Evolutionary conservation across 2,797 vertebrate genomes (phyloP).

Genomic region (Strix occidentalis): DNA sequence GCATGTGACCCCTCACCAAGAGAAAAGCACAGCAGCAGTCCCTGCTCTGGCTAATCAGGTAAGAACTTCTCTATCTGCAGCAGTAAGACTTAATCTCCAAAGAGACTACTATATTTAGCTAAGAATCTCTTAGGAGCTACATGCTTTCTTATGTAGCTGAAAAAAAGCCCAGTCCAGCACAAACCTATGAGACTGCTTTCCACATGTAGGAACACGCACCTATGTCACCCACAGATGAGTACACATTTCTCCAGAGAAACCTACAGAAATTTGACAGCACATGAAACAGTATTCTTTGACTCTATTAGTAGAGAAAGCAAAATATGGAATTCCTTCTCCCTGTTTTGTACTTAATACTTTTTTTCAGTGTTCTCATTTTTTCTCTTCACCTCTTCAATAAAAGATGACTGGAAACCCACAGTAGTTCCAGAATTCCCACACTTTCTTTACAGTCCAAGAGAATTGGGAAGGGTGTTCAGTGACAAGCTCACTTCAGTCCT

Average conservation of each 20-base stretch:
- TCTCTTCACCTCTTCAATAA: background rate
- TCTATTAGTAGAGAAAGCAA: background rate
- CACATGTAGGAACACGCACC: rapidly evolving
- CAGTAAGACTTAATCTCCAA: slow-evolving; percentile 12
- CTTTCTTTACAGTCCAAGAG: background rate
- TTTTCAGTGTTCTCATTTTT: background rate
- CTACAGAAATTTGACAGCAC: background rate
- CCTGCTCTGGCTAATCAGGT: slow-evolving; percentile 19
- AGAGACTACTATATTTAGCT: slow-evolving; percentile 37
- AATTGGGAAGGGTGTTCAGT: background rate
- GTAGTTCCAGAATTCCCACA: background rate
- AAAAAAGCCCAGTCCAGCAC: background rate
- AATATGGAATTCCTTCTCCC: background rate
- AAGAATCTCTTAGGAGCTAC: background rate
- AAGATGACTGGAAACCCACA: background rate
- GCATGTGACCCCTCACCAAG: background rate
- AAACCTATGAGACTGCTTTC: background rate
- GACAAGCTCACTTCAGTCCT: background rate
- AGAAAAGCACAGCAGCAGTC: background rate
- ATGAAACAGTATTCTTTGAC: background rate
- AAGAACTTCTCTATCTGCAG: background rate
- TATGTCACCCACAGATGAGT: background rate
- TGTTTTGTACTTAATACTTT: background rate
- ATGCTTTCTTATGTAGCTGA: background rate
- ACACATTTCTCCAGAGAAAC: background rate